Evolutionary conservation across 2,797 vertebrate species (phyloP).

Genomic region (Toxotes lorentzi): DNA sequence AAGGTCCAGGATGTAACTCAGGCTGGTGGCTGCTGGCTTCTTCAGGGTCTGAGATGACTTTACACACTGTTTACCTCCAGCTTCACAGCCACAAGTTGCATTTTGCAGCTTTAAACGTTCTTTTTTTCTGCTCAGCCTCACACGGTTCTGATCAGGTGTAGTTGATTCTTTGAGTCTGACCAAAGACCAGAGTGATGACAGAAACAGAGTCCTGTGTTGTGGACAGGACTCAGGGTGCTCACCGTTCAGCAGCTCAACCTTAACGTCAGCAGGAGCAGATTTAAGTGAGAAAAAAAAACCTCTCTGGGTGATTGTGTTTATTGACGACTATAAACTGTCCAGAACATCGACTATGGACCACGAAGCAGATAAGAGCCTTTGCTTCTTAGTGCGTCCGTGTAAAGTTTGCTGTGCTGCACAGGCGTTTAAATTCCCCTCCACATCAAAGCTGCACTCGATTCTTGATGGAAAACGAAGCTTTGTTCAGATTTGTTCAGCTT

Average conservation of each 20-base stretch:
- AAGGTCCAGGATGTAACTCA: slow-evolving; percentile 20
- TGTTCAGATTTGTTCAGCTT: background rate
- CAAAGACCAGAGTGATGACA: slow-evolving; percentile 56
- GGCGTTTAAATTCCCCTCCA: slow-evolving; percentile 12
- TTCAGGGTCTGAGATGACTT: background rate
- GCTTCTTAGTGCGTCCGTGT: slow-evolving; percentile 22
- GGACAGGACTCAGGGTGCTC: slow-evolving; percentile 1
- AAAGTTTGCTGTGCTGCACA: slow-evolving; percentile 17
- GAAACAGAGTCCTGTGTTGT: background rate
- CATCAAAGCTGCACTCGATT: slow-evolving; percentile 14
- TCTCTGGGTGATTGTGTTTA: slow-evolving; percentile 12
- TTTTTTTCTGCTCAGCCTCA: slow-evolving; percentile 2
- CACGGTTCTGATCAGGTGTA: slow-evolving; percentile 17
- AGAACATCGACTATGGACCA: slow-evolving; percentile 36
- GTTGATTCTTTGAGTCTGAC: slow-evolving; percentile 41
- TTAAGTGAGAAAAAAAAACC: background rate
- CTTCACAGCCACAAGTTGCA: slow-evolving; percentile 4
- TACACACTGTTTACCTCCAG: background rate
- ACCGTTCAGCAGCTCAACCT: slow-evolving; percentile 10
- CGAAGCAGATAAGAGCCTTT: slow-evolving; percentile 12
- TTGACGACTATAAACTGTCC: background rate
- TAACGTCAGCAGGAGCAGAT: slow-evolving; percentile 15
- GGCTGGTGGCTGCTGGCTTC: background rate
- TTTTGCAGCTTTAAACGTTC: slow-evolving; percentile 5
- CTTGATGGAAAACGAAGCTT: background rate